These are phyloP conservation scores for Pocillopora meandrina DNA, from an alignment of 92 coral and sea anemone species.

Conservation along the genomic window DNA sequence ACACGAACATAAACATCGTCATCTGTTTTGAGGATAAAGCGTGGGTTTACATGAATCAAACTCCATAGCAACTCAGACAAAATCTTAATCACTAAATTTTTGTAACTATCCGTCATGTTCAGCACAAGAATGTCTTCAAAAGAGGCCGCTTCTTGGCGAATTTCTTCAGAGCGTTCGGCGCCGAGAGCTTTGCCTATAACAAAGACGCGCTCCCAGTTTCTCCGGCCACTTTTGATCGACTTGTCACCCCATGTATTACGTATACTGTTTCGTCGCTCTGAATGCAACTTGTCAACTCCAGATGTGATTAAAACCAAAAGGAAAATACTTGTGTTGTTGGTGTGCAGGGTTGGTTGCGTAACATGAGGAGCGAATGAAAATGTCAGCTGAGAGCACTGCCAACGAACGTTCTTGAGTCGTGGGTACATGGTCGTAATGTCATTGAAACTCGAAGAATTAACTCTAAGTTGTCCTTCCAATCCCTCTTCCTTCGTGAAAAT, in stretches of 20 bases:
- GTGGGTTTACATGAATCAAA: background rate
- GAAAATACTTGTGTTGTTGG: background rate
- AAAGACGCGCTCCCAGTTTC: slow-evolving; percentile 19
- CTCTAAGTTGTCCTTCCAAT: too few relatives aligned
- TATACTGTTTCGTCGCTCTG: background rate
- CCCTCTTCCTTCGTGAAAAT: too few relatives aligned
- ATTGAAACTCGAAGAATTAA: too few relatives aligned
- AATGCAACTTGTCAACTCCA: background rate
- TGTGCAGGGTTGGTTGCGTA: background rate
- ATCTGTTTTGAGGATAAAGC: slow-evolving; percentile 17
- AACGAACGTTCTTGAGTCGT: background rate
- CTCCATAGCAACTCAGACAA: slow-evolving; percentile 22
- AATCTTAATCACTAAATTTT: slow-evolving; percentile 20
- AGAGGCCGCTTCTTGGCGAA: background rate
- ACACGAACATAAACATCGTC: slow-evolving; percentile 30
- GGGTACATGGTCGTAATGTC: background rate
- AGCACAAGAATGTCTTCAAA: slow-evolving; percentile 14
- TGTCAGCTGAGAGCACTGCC: slow-evolving; percentile 17
- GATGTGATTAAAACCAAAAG: slow-evolving; percentile 14
- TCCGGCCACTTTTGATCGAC: background rate
- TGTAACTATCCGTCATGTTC: slow-evolving; percentile 16
- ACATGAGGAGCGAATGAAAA: slow-evolving; percentile 13
- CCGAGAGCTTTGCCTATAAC: slow-evolving; percentile 7
- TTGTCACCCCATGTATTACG: slow-evolving; percentile 17
- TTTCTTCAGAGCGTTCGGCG: background rate